Base-by-base conservation (phyloP, 2,888 invertebrate species). In the Platypus cylindrus region DNA sequence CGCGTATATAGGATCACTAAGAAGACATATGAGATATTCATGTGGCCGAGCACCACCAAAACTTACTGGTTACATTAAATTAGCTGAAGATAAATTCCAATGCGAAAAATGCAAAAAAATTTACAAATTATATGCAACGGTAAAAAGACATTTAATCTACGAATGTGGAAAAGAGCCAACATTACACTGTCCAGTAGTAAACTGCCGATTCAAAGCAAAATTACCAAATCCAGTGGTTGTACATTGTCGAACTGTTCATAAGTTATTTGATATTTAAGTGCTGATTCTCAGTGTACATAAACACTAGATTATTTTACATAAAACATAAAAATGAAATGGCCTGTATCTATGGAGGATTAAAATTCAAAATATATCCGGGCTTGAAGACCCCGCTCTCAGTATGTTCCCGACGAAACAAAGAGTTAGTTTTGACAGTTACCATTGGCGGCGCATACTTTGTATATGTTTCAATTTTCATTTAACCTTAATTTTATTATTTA, bases 221-320 rank as follows among this genome's bases (percentile, higher is more conserved):
- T 48, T 51, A 29, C 47, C 48, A 24, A 52, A 55, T 31, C 41
- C 53, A 17, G 52, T 55, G 54, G 35, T 47, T 25, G 51, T 51
- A 26, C 52, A 54, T 37, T 51, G 52, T 30, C 40, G 48, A 28
- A 54, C 52, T 51, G 46, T 47, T 8, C 53, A 53, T 34, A 53
- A 52, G 36, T 36, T 43, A n/a, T 24, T 22, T 26, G 11, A 12
- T 30, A n/a, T 2, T 30, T 30, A 11, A 5, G 9, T 16, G 13
- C 11, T 11, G 5, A 9, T 25, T 25, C 12, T 27, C n/a, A n/a
- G n/a, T n/a, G n/a, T n/a, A n/a, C n/a, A n/a, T n/a, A n/a, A n/a
- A n/a, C n/a, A n/a, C n/a, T n/a, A n/a, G n/a, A n/a, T n/a, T n/a
- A n/a, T n/a, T n/a, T n/a, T n/a, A n/a, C n/a, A n/a, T n/a, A n/a